These are phyloP conservation scores for Anguilla pacifica DNA, from an alignment of 2,797 vertebrate species.

Conservation along the genomic window DNA sequence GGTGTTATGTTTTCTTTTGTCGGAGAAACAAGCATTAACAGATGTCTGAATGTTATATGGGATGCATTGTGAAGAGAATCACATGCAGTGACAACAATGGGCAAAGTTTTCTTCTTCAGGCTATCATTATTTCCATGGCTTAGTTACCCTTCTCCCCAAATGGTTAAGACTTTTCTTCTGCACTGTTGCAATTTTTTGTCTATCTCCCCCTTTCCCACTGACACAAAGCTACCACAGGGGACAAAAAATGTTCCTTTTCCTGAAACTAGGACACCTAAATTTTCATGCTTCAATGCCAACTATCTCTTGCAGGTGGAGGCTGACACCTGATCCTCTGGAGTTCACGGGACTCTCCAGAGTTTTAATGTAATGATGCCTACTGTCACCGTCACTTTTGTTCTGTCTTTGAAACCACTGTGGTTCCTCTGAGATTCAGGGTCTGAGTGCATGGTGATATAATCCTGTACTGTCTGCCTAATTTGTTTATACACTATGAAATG, in stretches of 20 bases:
- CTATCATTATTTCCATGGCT: not conserved
- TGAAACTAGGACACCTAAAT: not conserved
- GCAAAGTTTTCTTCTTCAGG: not conserved
- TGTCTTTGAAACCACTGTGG: not conserved
- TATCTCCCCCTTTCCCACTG: not conserved
- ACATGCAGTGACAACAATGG: not conserved
- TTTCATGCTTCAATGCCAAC: not conserved
- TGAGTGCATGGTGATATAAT: not conserved
- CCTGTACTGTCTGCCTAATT: not conserved
- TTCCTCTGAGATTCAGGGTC: not conserved
- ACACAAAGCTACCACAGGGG: not conserved
- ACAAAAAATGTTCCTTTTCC: not conserved
- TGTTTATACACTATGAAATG: not conserved
- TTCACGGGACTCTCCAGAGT: not conserved
- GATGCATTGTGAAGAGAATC: not conserved
- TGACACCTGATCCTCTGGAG: not conserved
- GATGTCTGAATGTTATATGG: not conserved
- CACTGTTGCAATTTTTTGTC: not conserved
- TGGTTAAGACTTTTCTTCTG: not conserved
- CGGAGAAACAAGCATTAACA: not conserved
- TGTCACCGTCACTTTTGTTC: not conserved
- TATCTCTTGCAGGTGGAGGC: not conserved
- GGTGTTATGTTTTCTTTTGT: slow-evolving; percentile 3
- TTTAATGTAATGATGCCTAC: not conserved
- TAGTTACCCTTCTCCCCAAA: not conserved